Base-by-base conservation (phyloP, 2,888 invertebrate species). In the Eremobia ochroleuca region DNA sequence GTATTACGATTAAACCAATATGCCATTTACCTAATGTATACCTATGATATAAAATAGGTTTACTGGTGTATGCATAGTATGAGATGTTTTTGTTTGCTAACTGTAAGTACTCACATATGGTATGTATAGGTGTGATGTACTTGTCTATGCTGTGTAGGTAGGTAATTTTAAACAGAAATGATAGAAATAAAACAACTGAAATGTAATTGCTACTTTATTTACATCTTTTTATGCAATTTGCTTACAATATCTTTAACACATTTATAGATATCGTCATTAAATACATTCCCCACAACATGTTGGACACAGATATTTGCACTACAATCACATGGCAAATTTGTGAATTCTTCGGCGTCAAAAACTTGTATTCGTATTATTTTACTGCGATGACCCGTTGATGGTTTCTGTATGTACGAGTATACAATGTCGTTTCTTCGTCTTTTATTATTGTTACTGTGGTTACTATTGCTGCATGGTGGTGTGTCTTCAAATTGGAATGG, bases 341-440 rank as follows among this genome's bases (percentile, higher is more conserved):
- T 55, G n/a, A 55, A 55, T 9, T 55, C 55, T 11, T 55, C 15
- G 0, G n/a, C 55, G 55, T 55, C n/a, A n/a, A 55, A 55, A 55
- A 55, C 55, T 55, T 55, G 55, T 55, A 55, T n/a, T 55, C n/a
- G 11, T 55, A 55, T 55, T 55, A 55, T 55, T n/a, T 55, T 55
- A 59, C 59, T 59, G 18, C 59, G 31, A 31, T 59, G 59, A 59
- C 59, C 59, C 31, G 28, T 59, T 59, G 31, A 31, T 59, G 31
- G 59, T 59, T 59, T 59, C 31, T 59, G 31, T 31, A 31, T 59
- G 1, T 59, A 59, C 18, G 59, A 59, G 59, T 59, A 31, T 3
- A 59, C 59, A 31, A 59, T 6, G 18, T 59, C 9, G 21, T 21
- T 59, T 59, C 18, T 59, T 21, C 8, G 31, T 31, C 8, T 31